Evolutionary conservation across 2,113 vertebrate species (phyloP).

Genomic region (Coturnix japonica): DNA sequence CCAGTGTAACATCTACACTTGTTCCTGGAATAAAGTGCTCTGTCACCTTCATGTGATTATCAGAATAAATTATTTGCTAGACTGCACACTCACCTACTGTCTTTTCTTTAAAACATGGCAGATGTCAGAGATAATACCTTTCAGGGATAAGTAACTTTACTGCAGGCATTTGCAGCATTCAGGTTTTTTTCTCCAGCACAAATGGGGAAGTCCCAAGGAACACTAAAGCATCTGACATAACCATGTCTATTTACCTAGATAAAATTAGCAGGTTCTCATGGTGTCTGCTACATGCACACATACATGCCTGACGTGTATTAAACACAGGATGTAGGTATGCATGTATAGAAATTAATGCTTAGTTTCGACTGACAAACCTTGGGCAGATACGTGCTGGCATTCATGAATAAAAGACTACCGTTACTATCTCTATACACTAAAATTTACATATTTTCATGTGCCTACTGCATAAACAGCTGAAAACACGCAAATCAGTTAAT

Average conservation of each 20-base stretch:
- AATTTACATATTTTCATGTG: conserved; percentile 54
- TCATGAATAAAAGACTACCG: conserved; percentile 57
- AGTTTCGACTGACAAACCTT: conserved; percentile 45
- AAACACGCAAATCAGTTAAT: conserved; percentile 67
- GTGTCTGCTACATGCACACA: neutral
- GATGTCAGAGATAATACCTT: conserved; percentile 22
- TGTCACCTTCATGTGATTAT: conserved; percentile 23
- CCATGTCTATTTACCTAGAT: neutral
- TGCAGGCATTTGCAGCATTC: conserved; percentile 8
- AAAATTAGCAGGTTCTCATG: conserved; percentile 27
- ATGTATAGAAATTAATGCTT: neutral
- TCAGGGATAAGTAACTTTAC: conserved; percentile 50
- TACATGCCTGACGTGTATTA: neutral
- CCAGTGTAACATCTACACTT: neutral
- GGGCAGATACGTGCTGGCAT: conserved; percentile 63
- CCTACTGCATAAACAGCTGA: conserved; percentile 43
- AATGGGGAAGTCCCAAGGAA: conserved; percentile 39
- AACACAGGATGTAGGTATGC: neutral
- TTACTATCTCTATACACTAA: conserved; percentile 59
- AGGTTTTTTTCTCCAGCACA: neutral
- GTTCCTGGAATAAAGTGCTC: conserved; percentile 14
- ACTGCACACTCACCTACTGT: neutral
- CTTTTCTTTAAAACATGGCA: neutral
- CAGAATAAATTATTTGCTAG: conserved; percentile 13
- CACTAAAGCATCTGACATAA: conserved; percentile 46